Base-by-base conservation (phyloP, 2,113 vertebrate genomes). In the Leucosticte australis region DNA sequence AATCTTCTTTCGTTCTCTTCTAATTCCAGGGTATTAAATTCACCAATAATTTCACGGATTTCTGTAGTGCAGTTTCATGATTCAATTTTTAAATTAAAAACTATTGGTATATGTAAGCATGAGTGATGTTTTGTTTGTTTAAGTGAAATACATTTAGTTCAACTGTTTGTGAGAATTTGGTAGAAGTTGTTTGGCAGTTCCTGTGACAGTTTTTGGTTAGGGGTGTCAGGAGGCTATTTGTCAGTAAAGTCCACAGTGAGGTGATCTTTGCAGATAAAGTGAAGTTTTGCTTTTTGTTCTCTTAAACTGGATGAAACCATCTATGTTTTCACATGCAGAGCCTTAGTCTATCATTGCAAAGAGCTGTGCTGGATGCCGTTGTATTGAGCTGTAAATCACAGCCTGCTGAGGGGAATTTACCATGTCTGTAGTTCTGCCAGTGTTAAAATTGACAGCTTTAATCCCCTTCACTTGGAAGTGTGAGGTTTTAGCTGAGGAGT, bases 21-120 rank as follows among this genome's bases (percentile, higher is more conserved):
- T 94, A 33, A 27, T 47, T 92, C 26, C 33, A 88, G 42, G 10
- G 13, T 82, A 41, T 75, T 78, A 49, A 70, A 65, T 70, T 70
- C 16, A 37, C 11, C 1, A 5, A 69, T 81, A 16, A 65, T 84
- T 78, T 62, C 5, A 27, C 0, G 0, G 9, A 39, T 85, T 89
- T 57, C 26, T 83, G 7, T 83, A 90, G 24, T 82, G n/a, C 15
- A 60, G 9, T 41, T 89, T 64, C 3, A 14, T 41, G 13, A 35
- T 69, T 33, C 30, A 65, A 63, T 26, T 70, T 65, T 19, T 37
- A 56, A 31, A 62, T 87, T 24, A 49, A 69, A 74, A 78, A 19
- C 5, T 42, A 2, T 14, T 44, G 9, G 3, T 56, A 9, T 52
- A 11, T 68, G 15, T 83, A 60, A 65, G n/a, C 14, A 17, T 62